phyloP scores from a whole-genome alignment of 2,888 invertebrate species.

The Coelopa pilipes region DNA sequence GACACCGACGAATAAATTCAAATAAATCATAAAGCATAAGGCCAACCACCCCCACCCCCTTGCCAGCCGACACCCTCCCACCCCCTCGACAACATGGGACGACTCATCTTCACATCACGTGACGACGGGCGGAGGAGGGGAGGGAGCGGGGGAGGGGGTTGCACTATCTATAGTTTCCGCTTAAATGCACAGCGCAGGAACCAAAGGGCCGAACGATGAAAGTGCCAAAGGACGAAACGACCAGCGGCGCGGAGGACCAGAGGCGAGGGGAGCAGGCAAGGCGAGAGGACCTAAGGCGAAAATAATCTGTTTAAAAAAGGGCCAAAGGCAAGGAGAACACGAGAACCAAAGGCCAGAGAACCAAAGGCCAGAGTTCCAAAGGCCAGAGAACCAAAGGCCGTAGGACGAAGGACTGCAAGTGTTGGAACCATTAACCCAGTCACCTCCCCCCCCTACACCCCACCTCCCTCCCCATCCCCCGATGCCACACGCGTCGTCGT shows the following conservation, averaged over 20 bases:
- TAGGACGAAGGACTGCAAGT: too few species aligned
- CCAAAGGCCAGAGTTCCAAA: not conserved
- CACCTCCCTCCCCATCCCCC: too few species aligned
- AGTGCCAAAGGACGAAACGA: too few species aligned
- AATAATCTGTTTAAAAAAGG: not conserved
- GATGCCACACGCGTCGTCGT: too few species aligned
- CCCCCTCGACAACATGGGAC: not conserved
- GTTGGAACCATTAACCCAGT: too few species aligned
- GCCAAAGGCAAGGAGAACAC: too few species aligned
- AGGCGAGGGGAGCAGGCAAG: too few species aligned
- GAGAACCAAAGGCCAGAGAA: too few species aligned
- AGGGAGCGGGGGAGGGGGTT: constrained; percentile 18
- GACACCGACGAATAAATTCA: not conserved
- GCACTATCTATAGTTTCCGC: constrained; percentile 64
- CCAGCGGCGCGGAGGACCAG: constrained; percentile 10
- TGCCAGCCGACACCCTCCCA: not conserved
- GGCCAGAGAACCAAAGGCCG: not conserved
- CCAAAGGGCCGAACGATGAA: not conserved
- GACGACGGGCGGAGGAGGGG: not conserved
- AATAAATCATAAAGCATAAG: not conserved
- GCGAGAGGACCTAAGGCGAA: too few species aligned
- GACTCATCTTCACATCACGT: too few species aligned
- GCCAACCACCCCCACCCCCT: not conserved
- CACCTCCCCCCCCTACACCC: too few species aligned
- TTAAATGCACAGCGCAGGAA: constrained; percentile 63